Percentiles rank a stretch among this genome's conserved stretches.
These are phyloP conservation scores for Dynastes tityus DNA, from an alignment of 2,888 invertebrate species.

Conservation along the genomic window DNA sequence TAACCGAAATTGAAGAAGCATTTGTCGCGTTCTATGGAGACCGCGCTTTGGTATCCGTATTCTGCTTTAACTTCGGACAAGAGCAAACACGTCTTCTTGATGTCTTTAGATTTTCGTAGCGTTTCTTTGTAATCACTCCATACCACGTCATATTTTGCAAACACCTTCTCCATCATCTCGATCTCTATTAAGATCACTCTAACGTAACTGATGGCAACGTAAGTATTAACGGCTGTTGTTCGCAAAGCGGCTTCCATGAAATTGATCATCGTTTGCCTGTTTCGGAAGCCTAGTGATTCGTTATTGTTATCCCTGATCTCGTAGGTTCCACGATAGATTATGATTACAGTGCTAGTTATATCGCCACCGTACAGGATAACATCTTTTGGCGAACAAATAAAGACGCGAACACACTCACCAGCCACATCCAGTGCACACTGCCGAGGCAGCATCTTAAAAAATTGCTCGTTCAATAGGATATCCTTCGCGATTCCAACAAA, in stretches of 20 bases:
- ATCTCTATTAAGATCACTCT: constrained; percentile 35
- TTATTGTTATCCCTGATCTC: constrained; percentile 24
- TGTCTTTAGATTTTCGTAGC: constrained; percentile 2
- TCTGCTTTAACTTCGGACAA: constrained; percentile 14
- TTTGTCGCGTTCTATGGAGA: neutral
- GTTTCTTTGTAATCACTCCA: constrained; percentile 39
- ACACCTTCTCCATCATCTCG: constrained; percentile 9
- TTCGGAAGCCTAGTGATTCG: constrained; percentile 8
- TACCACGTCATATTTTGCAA: constrained; percentile 4
- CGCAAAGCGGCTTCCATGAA: constrained; percentile 34
- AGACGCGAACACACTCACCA: neutral
- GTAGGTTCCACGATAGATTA: constrained; percentile 32
- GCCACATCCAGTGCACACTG: constrained; percentile 42
- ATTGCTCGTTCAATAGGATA: constrained; percentile 6
- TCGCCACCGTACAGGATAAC: constrained; percentile 50
- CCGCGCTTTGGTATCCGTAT: neutral
- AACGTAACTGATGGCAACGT: constrained; percentile 31
- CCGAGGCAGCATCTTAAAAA: constrained; percentile 31
- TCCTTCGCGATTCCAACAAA: constrained; percentile 13
- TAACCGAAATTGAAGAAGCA: constrained; percentile 43
- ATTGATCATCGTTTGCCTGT: constrained; percentile 16
- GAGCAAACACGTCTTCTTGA: neutral
- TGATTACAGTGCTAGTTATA: constrained; percentile 27
- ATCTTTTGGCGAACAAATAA: constrained; percentile 49
- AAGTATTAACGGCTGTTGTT: constrained; percentile 34